Percentiles rank a stretch among this genome's conserved stretches.
These are phyloP conservation scores for Dysdera silvatica DNA, from an alignment of 1,140 invertebrate genomes.

Conservation along the genomic window DNA sequence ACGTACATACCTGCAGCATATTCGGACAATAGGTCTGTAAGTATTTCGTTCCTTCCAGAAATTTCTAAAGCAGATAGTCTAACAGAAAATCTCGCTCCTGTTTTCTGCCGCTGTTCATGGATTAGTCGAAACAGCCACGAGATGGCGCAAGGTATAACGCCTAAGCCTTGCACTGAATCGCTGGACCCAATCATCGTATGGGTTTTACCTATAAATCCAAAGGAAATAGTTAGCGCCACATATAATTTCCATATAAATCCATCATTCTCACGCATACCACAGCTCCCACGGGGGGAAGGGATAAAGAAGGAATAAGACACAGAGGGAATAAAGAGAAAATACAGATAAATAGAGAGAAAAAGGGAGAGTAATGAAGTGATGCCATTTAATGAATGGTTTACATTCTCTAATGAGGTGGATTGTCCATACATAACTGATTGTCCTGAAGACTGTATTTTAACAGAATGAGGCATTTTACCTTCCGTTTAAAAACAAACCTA, in stretches of 20 bases:
- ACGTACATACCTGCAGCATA: constrained; percentile 51
- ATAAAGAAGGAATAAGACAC: not conserved
- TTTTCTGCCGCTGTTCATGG: constrained; percentile 82
- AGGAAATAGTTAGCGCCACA: too few relatives aligned
- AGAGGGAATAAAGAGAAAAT: not conserved
- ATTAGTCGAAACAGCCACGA: constrained; percentile 92
- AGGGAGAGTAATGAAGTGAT: too few relatives aligned
- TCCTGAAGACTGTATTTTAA: too few relatives aligned
- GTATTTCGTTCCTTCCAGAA: constrained; percentile 57
- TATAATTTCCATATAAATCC: too few relatives aligned
- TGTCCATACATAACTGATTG: too few relatives aligned
- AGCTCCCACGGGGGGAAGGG: not conserved
- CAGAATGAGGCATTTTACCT: too few relatives aligned
- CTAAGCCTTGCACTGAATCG: constrained; percentile 62
- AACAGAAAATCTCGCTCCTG: constrained; percentile 70
- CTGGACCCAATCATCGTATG: constrained; percentile 85
- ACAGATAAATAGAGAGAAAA: not conserved
- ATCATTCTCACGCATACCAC: too few relatives aligned
- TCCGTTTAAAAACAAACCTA: too few relatives aligned
- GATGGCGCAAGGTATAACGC: constrained; percentile 84
- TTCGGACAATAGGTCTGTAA: constrained; percentile 69
- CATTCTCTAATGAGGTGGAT: too few relatives aligned
- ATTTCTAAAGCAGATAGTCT: constrained; percentile 85
- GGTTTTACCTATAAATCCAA: constrained; percentile 64
- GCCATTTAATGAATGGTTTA: too few relatives aligned